phyloP scores from a whole-genome alignment of 1,140 invertebrate species.

The Orchesella cincta region DNA sequence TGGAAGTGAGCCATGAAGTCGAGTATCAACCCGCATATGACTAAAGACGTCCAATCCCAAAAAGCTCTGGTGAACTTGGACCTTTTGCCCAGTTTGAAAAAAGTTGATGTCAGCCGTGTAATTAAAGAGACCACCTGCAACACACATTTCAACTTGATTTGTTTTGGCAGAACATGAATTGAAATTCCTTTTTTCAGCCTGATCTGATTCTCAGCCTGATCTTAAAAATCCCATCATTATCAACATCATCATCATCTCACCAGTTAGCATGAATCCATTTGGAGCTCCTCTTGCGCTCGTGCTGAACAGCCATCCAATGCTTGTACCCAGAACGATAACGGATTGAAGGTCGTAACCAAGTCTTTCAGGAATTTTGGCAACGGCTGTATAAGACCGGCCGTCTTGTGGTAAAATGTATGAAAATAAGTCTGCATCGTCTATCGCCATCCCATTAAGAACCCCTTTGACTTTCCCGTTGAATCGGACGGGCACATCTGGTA shows the following conservation, averaged over 20 bases:
- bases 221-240: neutral
- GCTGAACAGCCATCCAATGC: slow-evolving; percentile 91
- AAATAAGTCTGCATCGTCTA: slow-evolving; percentile 81
- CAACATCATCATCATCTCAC: slow-evolving; percentile 59
- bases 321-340: slow-evolving; percentile 73
- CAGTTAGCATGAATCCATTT: slow-evolving; percentile 84
- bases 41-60: slow-evolving; percentile 87
- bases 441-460: slow-evolving; percentile 70
- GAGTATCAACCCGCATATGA: slow-evolving; percentile 75
- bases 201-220: neutral
- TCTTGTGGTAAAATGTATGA: slow-evolving; percentile 87
- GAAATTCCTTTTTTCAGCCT: neutral
- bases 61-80: slow-evolving; percentile 76
- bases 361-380: slow-evolving; percentile 72
- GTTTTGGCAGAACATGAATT: slow-evolving; percentile 32
- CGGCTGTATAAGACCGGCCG: slow-evolving; percentile 85
- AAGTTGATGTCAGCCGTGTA: slow-evolving; percentile 75
- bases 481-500: slow-evolving; percentile 73
- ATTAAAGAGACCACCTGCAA: slow-evolving; percentile 77
- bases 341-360: slow-evolving; percentile 79
- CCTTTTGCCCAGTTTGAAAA: slow-evolving; percentile 67
- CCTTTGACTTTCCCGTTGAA: slow-evolving; percentile 83
- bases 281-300: slow-evolving; percentile 69
- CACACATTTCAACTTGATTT: neutral
- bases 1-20: slow-evolving; percentile 78